Conservation (phyloP, 2,113 vertebrate genomes). For the Andinoacara biseriatus region DNA sequence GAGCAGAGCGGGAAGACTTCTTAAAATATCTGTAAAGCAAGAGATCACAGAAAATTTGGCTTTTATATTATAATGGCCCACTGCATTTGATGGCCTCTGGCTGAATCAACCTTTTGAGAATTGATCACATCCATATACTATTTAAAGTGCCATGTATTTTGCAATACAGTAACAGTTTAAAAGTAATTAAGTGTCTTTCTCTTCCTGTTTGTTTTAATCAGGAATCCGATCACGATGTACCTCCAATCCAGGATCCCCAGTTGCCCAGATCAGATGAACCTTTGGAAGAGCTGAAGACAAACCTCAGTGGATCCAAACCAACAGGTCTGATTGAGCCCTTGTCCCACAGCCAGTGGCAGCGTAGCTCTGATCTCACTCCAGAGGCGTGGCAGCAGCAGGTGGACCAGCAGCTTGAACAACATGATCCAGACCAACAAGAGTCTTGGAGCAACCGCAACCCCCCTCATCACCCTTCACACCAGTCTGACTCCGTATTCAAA, state of each 20-base stretch:
- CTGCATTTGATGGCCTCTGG: too few relatives aligned
- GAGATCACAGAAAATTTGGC: background rate
- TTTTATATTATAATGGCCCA: background rate
- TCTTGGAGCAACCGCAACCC: constrained; percentile 64
- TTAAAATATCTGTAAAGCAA: background rate
- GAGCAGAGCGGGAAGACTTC: too few relatives aligned
- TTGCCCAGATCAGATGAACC: constrained; percentile 62
- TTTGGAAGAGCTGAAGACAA: constrained; percentile 46
- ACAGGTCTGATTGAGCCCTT: constrained; percentile 51
- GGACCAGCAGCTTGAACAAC: constrained; percentile 78
- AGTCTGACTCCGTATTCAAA: constrained; percentile 73
- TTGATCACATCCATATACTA: too few relatives aligned
- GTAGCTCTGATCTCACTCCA: constrained; percentile 79
- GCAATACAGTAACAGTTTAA: too few relatives aligned
- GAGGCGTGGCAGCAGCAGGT: constrained; percentile 85
- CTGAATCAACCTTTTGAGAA: too few relatives aligned
- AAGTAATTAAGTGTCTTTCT: background rate
- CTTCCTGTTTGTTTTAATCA: constrained; percentile 53
- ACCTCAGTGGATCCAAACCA: constrained; percentile 48
- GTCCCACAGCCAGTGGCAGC: constrained; percentile 72
- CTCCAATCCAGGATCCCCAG: constrained; percentile 77
- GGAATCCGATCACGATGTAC: constrained; percentile 76
- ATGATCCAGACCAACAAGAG: constrained; percentile 73
- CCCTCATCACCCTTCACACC: constrained; percentile 46
- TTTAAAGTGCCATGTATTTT: too few relatives aligned